phyloP scores from a whole-genome alignment of 1,140 invertebrate genomes.

The Bombus confusus region DNA sequence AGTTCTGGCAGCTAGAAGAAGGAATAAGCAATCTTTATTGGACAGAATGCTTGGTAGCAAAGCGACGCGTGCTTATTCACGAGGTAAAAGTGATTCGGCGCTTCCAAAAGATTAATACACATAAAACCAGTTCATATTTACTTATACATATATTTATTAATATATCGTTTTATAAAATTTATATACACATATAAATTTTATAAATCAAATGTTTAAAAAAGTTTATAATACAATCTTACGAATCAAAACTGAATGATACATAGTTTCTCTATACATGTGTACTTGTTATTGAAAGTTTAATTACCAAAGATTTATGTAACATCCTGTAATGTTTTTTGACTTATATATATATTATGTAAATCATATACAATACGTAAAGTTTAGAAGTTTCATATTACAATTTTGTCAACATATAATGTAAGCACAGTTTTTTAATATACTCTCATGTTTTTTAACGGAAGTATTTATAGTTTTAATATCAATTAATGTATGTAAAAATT shows the following conservation, averaged over 20 bases:
- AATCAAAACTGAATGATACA: slow-evolving; percentile 8
- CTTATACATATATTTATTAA: background rate
- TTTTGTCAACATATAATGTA: slow-evolving; percentile 5
- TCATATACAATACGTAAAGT: background rate
- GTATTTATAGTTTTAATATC: background rate
- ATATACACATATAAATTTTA: slow-evolving; percentile 6
- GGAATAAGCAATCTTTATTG: slow-evolving; percentile 92
- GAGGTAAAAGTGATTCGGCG: slow-evolving; percentile 93
- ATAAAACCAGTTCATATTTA: background rate
- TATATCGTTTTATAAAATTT: background rate
- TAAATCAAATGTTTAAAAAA: slow-evolving; percentile 20
- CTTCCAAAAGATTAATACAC: slow-evolving; percentile 88
- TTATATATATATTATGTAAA: slow-evolving; percentile 35
- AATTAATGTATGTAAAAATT: background rate
- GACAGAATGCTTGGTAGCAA: slow-evolving; percentile 91
- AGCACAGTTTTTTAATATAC: slow-evolving; percentile 1
- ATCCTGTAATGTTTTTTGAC: slow-evolving; percentile 36
- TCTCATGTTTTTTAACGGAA: slow-evolving; percentile 9
- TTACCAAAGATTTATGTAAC: slow-evolving; percentile 63
- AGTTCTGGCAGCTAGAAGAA: slow-evolving; percentile 88
- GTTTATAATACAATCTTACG: background rate
- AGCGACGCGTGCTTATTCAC: slow-evolving; percentile 87
- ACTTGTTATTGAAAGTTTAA: slow-evolving; percentile 39
- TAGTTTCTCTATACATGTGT: slow-evolving; percentile 6
- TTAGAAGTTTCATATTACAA: slow-evolving; percentile 14